Percentiles rank a stretch among this genome's conserved stretches.
These are phyloP conservation scores for Diadegma fenestrale DNA, from an alignment of 2,888 invertebrate genomes.

Conservation along the genomic window DNA sequence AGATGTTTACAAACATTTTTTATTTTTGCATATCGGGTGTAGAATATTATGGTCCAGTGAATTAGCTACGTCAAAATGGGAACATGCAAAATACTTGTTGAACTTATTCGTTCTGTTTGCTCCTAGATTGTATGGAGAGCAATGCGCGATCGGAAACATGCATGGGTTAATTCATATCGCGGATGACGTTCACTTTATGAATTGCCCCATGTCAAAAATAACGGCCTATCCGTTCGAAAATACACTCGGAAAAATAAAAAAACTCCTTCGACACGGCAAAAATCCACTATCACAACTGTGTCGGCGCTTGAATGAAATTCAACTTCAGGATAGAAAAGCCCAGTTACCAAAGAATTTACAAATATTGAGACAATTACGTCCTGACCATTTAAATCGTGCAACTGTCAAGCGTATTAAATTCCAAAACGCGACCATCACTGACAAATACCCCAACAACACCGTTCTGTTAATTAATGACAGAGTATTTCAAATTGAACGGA, in stretches of 20 bases:
- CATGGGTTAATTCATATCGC: slow-evolving; percentile 21
- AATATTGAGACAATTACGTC: slow-evolving; percentile 6
- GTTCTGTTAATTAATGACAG: neutral
- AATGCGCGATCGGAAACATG: neutral
- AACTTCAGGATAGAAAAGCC: neutral
- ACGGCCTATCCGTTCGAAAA: slow-evolving; percentile 32
- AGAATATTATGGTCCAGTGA: slow-evolving; percentile 32
- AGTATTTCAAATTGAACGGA: neutral
- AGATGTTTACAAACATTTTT: slow-evolving; percentile 37
- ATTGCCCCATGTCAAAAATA: slow-evolving; percentile 3
- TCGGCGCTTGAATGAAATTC: slow-evolving; percentile 16
- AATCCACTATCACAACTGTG: slow-evolving; percentile 21
- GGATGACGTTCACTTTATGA: slow-evolving; percentile 18
- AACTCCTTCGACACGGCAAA: neutral
- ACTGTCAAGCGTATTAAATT: slow-evolving; percentile 1
- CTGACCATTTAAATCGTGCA: neutral
- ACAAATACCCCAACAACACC: slow-evolving; percentile 7
- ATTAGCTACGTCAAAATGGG: slow-evolving; percentile 14
- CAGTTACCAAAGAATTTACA: neutral
- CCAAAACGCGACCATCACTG: neutral
- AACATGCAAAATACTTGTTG: slow-evolving; percentile 1
- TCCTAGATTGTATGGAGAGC: neutral
- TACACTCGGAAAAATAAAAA: slow-evolving; percentile 16
- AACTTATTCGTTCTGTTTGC: neutral
- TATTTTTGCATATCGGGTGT: slow-evolving; percentile 22